Base-by-base conservation (phyloP, 2,797 vertebrate genomes). In the Astyanax mexicanus region DNA sequence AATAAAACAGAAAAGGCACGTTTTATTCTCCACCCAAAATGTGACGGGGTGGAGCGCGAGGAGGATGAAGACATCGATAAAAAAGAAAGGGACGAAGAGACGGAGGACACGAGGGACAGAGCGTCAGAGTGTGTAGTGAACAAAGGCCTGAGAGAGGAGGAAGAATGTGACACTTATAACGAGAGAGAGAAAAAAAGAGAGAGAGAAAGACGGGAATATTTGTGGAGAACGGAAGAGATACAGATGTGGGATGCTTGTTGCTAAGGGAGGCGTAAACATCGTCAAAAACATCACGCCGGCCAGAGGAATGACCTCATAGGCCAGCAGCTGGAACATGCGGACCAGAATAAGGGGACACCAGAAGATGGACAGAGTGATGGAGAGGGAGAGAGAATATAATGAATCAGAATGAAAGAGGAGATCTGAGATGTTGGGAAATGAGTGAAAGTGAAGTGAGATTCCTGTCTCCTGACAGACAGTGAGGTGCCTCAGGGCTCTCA, bases 211-310 rank as follows among this genome's bases (percentile, higher is more conserved):
- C 12, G 29, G 19, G 66, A 55, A 55, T 42, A 38, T 66, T 67
- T 19, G 25, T 64, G 61, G 55, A 40, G 45, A 66, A 72, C 78
- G 84, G 72, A 82, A 81, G 79, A 81, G 80, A 89, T 89, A 84
- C 89, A 92, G 91, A 92, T 92, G 91, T 91, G 86, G 80, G 90
- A 90, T 89, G 86, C 86, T 88, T 86, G 92, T 92, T 87, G 90
- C 89, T 69, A 84, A 27, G 81, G 78, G 86, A 74, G 81, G 82
- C 3, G 71, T 86, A 92, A 93, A 94, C 89, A 93, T 77, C 19
- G 77, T 88, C 84, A 89, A 88, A 92, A 92, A 92, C 93, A 93
- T 82, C 83, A 83, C 49, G 17, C 11, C 75, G 81, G 91, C 92
- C 92, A 90, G 83, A 81, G 32, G 10, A 76, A 86, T 92, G 89